Evolutionary conservation across 1,140 invertebrate genomes (phyloP).

Genomic region (Lasaia peninsularis): DNA sequence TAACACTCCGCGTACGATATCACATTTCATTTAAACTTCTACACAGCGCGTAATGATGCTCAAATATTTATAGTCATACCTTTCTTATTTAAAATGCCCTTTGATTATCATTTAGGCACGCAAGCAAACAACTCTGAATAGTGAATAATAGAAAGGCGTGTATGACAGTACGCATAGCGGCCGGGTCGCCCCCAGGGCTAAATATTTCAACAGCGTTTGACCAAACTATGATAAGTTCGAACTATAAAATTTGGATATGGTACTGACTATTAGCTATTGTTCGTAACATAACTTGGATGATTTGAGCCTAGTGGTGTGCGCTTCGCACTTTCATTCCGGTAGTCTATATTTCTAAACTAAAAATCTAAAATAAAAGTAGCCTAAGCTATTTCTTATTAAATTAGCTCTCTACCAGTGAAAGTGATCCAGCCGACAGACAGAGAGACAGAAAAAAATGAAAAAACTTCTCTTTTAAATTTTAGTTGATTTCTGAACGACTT

Average conservation of each 20-base stretch:
- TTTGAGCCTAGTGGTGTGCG: too few relatives aligned
- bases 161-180: slow-evolving; percentile 31
- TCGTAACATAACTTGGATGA: too few relatives aligned
- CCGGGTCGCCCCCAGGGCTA: slow-evolving; percentile 38
- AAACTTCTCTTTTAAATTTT: too few relatives aligned
- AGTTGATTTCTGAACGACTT: too few relatives aligned
- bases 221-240: slow-evolving; percentile 45
- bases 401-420: too few relatives aligned
- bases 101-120: slow-evolving; percentile 26
- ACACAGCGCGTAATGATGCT: neutral
- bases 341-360: too few relatives aligned
- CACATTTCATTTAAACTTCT: slow-evolving; percentile 7
- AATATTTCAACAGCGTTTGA: slow-evolving; percentile 56
- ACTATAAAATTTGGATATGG: slow-evolving; percentile 24
- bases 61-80: slow-evolving; percentile 16
- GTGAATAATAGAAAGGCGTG: slow-evolving; percentile 42
- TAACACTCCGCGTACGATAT: neutral
- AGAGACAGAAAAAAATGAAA: too few relatives aligned
- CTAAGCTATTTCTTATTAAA: too few relatives aligned
- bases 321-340: too few relatives aligned
- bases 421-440: too few relatives aligned
- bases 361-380: too few relatives aligned
- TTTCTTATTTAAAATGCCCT: slow-evolving; percentile 43
- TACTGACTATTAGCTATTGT: neutral
- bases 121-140: slow-evolving; percentile 25